These are phyloP conservation scores for Cavia aperea DNA, from an alignment of 2,113 vertebrate species.

Conservation along the genomic window DNA sequence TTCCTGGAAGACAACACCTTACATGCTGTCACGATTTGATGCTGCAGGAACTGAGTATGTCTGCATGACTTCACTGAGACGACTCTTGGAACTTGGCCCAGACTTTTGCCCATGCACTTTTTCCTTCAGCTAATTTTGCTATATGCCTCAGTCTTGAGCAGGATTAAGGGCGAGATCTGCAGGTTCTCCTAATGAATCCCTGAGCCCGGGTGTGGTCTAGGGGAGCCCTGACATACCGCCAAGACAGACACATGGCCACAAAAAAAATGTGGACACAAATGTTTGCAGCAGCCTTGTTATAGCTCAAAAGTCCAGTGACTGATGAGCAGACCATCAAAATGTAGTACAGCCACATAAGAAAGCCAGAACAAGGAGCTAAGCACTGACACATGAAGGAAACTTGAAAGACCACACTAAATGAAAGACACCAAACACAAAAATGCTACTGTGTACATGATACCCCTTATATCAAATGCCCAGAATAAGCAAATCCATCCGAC, in stretches of 20 bases:
- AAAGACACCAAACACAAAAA: background rate
- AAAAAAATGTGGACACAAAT: background rate
- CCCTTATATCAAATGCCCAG: background rate
- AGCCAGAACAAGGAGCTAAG: background rate
- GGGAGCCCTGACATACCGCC: background rate
- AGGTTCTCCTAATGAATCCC: background rate
- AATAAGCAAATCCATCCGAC: background rate
- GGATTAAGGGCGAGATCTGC: background rate
- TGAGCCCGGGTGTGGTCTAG: background rate
- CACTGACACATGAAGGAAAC: background rate
- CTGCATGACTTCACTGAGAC: background rate
- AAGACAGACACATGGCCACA: background rate
- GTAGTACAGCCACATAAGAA: background rate
- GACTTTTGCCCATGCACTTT: background rate
- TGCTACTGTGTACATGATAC: background rate
- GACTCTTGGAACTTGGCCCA: background rate
- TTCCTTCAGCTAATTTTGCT: background rate
- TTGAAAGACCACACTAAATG: background rate
- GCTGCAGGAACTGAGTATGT: background rate
- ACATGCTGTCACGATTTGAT: accelerated
- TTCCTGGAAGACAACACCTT: background rate
- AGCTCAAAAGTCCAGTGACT: background rate
- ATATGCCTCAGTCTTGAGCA: background rate
- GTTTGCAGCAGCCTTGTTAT: background rate
- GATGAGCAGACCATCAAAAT: background rate